Evolutionary conservation across 2,888 invertebrate genomes (phyloP).

Genomic region (Dione juno): DNA sequence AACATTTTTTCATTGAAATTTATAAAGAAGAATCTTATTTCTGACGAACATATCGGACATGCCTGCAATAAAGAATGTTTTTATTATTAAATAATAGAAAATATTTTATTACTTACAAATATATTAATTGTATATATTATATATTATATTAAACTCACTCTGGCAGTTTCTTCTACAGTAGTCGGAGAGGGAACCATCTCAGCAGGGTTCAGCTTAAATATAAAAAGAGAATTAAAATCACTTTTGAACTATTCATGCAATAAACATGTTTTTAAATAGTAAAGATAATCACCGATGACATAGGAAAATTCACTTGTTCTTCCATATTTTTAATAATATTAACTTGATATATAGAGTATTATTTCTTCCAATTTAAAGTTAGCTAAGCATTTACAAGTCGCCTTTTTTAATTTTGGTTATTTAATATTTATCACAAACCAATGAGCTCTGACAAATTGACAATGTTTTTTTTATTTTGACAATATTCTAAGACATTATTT

Average conservation of each 20-base stretch:
- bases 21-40: slow-evolving; percentile 58
- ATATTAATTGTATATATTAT: not conserved
- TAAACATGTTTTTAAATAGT: not conserved
- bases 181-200: slow-evolving; percentile 1
- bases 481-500: not conserved
- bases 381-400: no score
- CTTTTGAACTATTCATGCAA: not conserved
- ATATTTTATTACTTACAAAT: no score
- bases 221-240: not conserved
- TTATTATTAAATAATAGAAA: not conserved
- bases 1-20: slow-evolving; percentile 62
- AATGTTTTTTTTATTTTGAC: not conserved
- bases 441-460: not conserved
- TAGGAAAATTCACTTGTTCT: not conserved
- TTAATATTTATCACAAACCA: not conserved
- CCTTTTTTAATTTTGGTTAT: not conserved
- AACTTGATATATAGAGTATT: not conserved
- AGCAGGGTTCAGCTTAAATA: not conserved
- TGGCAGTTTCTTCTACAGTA: not conserved
- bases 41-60: slow-evolving; percentile 64
- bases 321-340: not conserved
- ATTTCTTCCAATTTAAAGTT: no score
- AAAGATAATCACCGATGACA: not conserved
- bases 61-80: slow-evolving; percentile 53
- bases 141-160: not conserved